These are phyloP conservation scores for Hirtodrosophila cameraria DNA, from an alignment of 2,888 invertebrate genomes.

Conservation along the genomic window DNA sequence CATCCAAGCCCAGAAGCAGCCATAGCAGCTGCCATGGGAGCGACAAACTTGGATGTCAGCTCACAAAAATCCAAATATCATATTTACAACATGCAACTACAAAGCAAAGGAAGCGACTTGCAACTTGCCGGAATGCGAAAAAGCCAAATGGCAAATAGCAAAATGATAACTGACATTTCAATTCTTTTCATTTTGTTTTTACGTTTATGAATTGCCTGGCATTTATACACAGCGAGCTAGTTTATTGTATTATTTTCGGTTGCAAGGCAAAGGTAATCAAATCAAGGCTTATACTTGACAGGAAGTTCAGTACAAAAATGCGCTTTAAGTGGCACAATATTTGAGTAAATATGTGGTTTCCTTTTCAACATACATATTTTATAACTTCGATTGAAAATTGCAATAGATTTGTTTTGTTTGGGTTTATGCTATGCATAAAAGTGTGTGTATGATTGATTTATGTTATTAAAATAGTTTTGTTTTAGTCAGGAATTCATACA, in stretches of 20 bases:
- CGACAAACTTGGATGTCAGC: constrained; percentile 48
- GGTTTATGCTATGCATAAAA: no score
- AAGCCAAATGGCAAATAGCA: constrained; percentile 30
- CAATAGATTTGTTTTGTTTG: no score
- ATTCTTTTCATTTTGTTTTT: constrained; percentile 41
- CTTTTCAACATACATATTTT: no score
- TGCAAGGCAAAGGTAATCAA: constrained; percentile 36
- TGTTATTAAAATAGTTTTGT: no score
- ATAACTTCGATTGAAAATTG: no score
- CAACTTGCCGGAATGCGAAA: constrained; percentile 28
- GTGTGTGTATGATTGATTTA: no score
- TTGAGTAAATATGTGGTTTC: background rate
- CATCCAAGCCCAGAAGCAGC: constrained; percentile 39
- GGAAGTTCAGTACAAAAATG: background rate
- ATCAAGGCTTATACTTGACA: constrained; percentile 26
- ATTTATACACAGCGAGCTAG: constrained; percentile 23
- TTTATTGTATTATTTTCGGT: constrained; percentile 34
- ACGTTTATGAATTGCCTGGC: constrained; percentile 7
- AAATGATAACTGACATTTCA: constrained; percentile 69
- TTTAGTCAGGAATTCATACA: no score
- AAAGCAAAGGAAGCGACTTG: constrained; percentile 27
- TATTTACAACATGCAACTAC: constrained; percentile 70
- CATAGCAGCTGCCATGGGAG: constrained; percentile 31
- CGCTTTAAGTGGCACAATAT: background rate
- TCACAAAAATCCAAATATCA: constrained; percentile 76